phyloP scores from a whole-genome alignment of 2,888 invertebrate species.

The Lumbricus terrestris region DNA sequence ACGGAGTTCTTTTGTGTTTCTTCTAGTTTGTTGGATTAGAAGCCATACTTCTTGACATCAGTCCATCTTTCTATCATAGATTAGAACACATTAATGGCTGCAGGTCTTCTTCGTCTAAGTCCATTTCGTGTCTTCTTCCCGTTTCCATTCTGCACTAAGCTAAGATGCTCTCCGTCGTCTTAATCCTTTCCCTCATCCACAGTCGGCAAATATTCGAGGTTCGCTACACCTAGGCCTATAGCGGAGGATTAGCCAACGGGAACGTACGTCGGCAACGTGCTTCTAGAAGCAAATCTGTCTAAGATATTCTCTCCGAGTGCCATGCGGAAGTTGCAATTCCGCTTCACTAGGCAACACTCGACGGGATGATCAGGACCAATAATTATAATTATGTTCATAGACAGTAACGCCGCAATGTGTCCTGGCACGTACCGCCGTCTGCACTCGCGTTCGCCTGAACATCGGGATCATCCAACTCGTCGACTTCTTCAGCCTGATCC shows the following conservation, averaged over 20 bases:
- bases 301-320: constrained; percentile 12
- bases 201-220: neutral
- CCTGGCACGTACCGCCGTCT: constrained; percentile 27
- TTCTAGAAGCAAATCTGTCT: constrained; percentile 28
- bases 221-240: neutral
- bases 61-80: neutral
- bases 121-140: neutral
- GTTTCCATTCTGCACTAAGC: neutral
- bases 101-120: neutral
- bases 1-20: neutral
- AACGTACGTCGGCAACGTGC: constrained; percentile 28
- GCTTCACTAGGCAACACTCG: constrained; percentile 23
- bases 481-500: constrained; percentile 34
- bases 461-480: constrained; percentile 36
- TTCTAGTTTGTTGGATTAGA: neutral
- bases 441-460: constrained; percentile 35
- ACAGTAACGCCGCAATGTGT: constrained; percentile 38
- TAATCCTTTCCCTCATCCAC: neutral
- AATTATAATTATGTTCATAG: no score
- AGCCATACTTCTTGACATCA: neutral
- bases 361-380: constrained; percentile 28
- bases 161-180: neutral
- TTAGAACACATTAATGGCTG: neutral
- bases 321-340: constrained; percentile 24
- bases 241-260: constrained; percentile 14